phyloP scores from a whole-genome alignment of 2,888 invertebrate species.

The Ectemnius continuus region DNA sequence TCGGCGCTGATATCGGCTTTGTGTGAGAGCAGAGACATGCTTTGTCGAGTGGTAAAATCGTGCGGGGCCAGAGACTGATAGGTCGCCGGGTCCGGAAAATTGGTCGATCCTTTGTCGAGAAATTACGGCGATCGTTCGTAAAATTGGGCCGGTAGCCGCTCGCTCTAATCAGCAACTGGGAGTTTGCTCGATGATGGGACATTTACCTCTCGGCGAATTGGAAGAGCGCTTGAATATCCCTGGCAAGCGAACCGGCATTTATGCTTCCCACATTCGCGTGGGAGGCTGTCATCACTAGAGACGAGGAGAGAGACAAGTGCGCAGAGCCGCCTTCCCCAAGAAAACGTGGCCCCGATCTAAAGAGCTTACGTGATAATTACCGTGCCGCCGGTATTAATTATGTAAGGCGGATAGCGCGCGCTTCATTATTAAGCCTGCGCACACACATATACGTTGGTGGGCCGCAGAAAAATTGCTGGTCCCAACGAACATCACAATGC shows the following conservation, averaged over 20 bases:
- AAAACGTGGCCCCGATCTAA: not conserved
- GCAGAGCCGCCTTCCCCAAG: not conserved
- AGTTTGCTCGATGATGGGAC: not conserved
- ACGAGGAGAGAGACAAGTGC: conserved; percentile 6
- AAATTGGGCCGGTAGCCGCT: conserved; percentile 14
- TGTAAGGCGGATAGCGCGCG: conserved; percentile 35
- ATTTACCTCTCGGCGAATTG: too few relatives aligned
- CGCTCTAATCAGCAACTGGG: not conserved
- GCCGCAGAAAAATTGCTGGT: too few relatives aligned
- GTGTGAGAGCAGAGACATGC: not conserved
- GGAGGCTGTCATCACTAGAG: too few relatives aligned
- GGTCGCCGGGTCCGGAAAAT: too few relatives aligned
- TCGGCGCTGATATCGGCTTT: too few relatives aligned
- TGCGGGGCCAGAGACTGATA: not conserved
- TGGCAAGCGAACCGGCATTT: too few relatives aligned
- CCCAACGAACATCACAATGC: too few relatives aligned
- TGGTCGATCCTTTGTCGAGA: conserved; percentile 14
- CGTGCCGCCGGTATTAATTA: conserved; percentile 37
- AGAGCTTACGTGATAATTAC: conserved; percentile 17
- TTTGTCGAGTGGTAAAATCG: not conserved
- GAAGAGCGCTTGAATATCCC: too few relatives aligned
- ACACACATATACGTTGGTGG: too few relatives aligned
- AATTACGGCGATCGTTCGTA: conserved; percentile 21
- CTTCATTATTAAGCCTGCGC: too few relatives aligned
- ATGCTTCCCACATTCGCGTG: too few relatives aligned